phyloP scores from a whole-genome alignment of 2,113 vertebrate genomes.

The Trichomycterus rosablanca region DNA sequence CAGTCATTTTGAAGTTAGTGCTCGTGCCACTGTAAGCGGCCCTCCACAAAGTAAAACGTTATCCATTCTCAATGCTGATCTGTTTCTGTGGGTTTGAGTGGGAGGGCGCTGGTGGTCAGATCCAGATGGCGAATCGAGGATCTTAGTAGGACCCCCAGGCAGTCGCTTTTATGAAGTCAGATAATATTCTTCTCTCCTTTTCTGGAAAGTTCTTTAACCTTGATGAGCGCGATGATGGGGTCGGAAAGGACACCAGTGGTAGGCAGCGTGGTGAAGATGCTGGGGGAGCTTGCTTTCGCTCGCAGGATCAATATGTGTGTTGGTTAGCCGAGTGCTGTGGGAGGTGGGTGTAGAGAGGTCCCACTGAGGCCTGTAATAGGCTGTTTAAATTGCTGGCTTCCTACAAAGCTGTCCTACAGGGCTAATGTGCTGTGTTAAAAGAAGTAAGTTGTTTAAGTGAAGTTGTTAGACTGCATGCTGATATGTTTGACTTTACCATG shows the following conservation, averaged over 20 bases:
- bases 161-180: conserved; percentile 72
- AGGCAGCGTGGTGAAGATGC: conserved; percentile 19
- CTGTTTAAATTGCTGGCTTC: conserved; percentile 22
- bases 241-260: conserved; percentile 37
- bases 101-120: conserved; percentile 48
- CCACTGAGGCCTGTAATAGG: conserved; percentile 35
- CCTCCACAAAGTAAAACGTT: conserved; percentile 11
- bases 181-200: conserved; percentile 69
- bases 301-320: conserved; percentile 35
- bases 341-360: conserved; percentile 36
- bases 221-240: conserved; percentile 68
- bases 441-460: not conserved
- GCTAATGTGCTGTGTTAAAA: conserved; percentile 6
- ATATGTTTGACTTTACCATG: not conserved
- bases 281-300: conserved; percentile 24
- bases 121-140: conserved; percentile 48
- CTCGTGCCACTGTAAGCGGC: not conserved
- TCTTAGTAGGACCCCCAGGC: conserved; percentile 65
- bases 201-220: conserved; percentile 74
- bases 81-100: conserved; percentile 35
- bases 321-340: conserved; percentile 22
- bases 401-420: conserved; percentile 23
- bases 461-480: not conserved
- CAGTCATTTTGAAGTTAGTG: not conserved
- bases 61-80: conserved; percentile 29